A percentile compares a stretch with the other conserved stretches of the same genome.
These are phyloP conservation scores for Allobates femoralis DNA, from an alignment of 2,797 vertebrate species.

Conservation along the genomic window DNA sequence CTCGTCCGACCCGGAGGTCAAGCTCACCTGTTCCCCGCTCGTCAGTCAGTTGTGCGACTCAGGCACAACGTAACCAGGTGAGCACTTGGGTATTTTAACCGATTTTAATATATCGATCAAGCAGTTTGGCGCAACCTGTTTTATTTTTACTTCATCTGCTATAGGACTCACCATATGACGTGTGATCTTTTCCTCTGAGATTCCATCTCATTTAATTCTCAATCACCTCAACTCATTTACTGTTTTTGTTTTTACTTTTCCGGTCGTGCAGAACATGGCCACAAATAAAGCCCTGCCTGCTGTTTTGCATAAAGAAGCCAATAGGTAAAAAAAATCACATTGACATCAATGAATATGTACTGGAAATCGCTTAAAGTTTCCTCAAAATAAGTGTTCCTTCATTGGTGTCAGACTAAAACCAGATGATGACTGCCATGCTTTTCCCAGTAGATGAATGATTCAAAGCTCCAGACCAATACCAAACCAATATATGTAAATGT, in stretches of 20 bases:
- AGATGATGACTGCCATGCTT: background rate
- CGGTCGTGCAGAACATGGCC: background rate
- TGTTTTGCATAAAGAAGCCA: constrained; percentile 1
- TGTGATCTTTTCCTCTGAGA: background rate
- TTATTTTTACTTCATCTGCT: no score
- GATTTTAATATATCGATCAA: no score
- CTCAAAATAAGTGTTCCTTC: background rate
- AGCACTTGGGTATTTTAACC: no score
- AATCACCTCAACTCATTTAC: background rate
- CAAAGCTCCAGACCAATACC: background rate
- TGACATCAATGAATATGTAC: background rate
- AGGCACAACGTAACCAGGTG: no score
- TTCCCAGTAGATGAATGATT: background rate
- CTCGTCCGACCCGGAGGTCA: no score
- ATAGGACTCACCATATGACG: background rate
- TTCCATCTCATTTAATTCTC: background rate
- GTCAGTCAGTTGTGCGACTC: no score
- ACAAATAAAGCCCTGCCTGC: background rate
- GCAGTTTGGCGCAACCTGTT: no score
- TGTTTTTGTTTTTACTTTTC: background rate
- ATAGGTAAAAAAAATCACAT: background rate
- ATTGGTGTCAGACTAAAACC: background rate
- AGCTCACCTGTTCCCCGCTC: no score
- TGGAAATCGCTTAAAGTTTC: background rate
- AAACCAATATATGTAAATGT: background rate